A percentile compares a stretch with the other conserved stretches of the same genome.
phyloP scores from a whole-genome alignment of 2,888 invertebrate species.

The Stegana nigrithorax region DNA sequence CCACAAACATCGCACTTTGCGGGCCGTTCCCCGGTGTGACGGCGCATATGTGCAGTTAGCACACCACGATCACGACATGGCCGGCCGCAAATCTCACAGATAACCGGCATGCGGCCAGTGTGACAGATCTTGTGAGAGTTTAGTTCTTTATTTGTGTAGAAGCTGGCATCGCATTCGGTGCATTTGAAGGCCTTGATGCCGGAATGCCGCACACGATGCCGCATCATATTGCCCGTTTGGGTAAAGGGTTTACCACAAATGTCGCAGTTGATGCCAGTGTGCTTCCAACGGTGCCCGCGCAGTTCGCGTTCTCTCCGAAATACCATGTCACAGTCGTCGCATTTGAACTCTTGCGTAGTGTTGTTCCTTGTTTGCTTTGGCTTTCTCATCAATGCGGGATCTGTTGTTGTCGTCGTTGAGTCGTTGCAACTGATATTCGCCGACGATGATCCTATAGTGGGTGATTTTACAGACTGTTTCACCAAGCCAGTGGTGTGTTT shows the following conservation, averaged over 20 bases:
- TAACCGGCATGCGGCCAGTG: constrained; percentile 57
- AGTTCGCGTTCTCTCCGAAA: constrained; percentile 55
- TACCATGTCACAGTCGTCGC: constrained; percentile 50
- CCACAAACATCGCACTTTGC: constrained; percentile 60
- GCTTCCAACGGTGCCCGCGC: constrained; percentile 58
- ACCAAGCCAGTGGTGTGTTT: constrained; percentile 33
- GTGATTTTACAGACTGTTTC: no score
- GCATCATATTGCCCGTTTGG: constrained; percentile 62
- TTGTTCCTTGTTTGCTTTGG: neutral
- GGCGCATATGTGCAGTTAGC: constrained; percentile 60
- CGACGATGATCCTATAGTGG: neutral
- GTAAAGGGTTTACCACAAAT: constrained; percentile 62
- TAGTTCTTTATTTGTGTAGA: constrained; percentile 58
- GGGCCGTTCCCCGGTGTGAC: constrained; percentile 59
- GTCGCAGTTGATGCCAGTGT: constrained; percentile 64
- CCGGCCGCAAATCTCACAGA: constrained; percentile 60
- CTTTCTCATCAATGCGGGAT: constrained; percentile 6
- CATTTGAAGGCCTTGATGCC: constrained; percentile 64
- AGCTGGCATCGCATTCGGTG: constrained; percentile 55
- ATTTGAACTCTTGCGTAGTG: constrained; percentile 35
- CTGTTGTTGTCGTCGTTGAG: constrained; percentile 28
- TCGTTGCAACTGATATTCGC: constrained; percentile 24
- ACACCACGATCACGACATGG: constrained; percentile 62
- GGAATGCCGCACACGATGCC: constrained; percentile 61
- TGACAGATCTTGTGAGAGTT: constrained; percentile 60